These are phyloP conservation scores for Drosophila sucinea DNA, from an alignment of 1,140 invertebrate species.

Conservation along the genomic window DNA sequence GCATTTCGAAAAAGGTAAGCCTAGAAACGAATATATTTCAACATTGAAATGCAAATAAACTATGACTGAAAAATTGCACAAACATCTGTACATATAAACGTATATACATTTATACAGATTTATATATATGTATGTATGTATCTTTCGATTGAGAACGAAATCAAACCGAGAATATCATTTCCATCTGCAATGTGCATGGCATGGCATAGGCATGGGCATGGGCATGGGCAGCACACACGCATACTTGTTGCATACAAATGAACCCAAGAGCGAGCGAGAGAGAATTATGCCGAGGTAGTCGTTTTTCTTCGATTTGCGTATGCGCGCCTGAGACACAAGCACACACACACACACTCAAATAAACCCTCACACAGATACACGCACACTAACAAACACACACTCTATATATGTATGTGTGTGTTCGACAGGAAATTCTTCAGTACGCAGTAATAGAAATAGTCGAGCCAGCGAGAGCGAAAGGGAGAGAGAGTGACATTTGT, in stretches of 20 bases:
- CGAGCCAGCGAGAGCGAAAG: constrained; percentile 6
- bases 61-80: constrained; percentile 22
- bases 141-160: constrained; percentile 4
- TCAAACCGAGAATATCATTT: constrained; percentile 5
- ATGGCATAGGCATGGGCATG: not conserved
- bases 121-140: not conserved
- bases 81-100: not conserved
- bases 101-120: not conserved
- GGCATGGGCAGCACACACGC: constrained; percentile 24
- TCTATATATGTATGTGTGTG: constrained; percentile 43
- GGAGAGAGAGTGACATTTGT: not conserved
- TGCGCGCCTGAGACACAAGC: constrained; percentile 45
- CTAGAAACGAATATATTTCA: constrained; percentile 20
- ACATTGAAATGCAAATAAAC: constrained; percentile 23
- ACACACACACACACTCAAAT: constrained; percentile 13
- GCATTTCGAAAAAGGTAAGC: constrained; percentile 82
- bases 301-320: constrained; percentile 53
- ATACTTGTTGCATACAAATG: constrained; percentile 77
- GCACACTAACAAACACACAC: constrained; percentile 28
- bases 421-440: constrained; percentile 70
- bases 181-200: constrained; percentile 18
- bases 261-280: constrained; percentile 38
- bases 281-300: constrained; percentile 27
- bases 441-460: constrained; percentile 30
- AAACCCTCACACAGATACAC: constrained; percentile 28